Evolutionary conservation across 2,888 invertebrate species (phyloP).

Genomic region (Orchestes rusci): DNA sequence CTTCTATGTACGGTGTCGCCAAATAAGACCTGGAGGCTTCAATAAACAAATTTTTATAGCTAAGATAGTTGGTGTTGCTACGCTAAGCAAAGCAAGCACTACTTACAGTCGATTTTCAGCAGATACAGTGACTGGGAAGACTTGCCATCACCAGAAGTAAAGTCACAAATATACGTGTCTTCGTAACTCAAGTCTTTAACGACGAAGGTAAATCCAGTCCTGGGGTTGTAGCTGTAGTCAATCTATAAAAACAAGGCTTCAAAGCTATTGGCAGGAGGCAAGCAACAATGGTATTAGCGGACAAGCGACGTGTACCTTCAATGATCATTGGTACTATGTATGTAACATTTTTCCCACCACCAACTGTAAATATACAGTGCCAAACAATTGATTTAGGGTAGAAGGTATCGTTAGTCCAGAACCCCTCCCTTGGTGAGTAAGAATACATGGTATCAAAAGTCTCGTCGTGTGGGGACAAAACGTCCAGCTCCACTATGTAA

Average conservation of each 20-base stretch:
- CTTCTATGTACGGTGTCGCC: constrained; percentile 29
- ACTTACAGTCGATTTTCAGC: constrained; percentile 29
- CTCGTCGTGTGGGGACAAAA: background rate
- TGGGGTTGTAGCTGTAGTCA: constrained; percentile 41
- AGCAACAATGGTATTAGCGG: too few relatives aligned
- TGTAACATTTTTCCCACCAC: background rate
- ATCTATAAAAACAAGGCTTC: constrained; percentile 39
- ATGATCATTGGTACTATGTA: constrained; percentile 1
- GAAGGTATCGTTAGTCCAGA: constrained; percentile 15
- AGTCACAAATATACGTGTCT: constrained; percentile 35
- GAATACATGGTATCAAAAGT: constrained; percentile 5
- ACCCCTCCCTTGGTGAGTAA: constrained; percentile 5
- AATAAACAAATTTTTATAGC: constrained; percentile 8
- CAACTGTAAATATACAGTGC: constrained; percentile 2
- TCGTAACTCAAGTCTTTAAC: constrained; percentile 36
- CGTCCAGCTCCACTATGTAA: too few relatives aligned
- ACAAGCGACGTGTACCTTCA: constrained; percentile 1
- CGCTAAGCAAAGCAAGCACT: too few relatives aligned
- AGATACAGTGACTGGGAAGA: constrained; percentile 4
- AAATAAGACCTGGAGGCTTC: constrained; percentile 22
- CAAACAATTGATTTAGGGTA: background rate
- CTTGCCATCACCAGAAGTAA: constrained; percentile 20
- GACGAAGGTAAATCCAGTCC: constrained; percentile 43
- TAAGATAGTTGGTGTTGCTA: too few relatives aligned
- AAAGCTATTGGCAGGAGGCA: too few relatives aligned